phyloP scores from a whole-genome alignment of 2,113 vertebrate genomes.

The Embiotoca jacksoni region DNA sequence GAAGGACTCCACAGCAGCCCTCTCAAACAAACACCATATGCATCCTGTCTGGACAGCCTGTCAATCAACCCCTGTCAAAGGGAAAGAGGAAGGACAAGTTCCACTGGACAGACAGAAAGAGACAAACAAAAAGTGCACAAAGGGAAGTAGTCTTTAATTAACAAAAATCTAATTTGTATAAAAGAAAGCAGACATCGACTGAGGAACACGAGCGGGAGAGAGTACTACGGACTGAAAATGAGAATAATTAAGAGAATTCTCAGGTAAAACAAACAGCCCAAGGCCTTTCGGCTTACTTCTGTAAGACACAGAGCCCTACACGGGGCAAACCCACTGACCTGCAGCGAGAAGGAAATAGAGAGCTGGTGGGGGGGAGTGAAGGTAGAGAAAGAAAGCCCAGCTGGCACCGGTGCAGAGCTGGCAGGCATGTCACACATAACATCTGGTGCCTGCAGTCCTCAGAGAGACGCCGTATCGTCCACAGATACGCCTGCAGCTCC shows the following conservation, averaged over 20 bases:
- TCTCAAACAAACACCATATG: constrained; percentile 25
- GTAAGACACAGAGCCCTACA: constrained; percentile 21
- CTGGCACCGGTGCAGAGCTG: constrained; percentile 45
- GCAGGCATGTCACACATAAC: constrained; percentile 57
- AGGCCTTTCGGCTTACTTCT: constrained; percentile 46
- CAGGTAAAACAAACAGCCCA: constrained; percentile 32
- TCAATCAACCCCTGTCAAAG: constrained; percentile 40
- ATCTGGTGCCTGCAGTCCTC: constrained; percentile 63
- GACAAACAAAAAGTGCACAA: constrained; percentile 15
- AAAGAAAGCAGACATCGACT: constrained; percentile 1
- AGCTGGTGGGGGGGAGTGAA: neutral
- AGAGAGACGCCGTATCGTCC: constrained; percentile 24
- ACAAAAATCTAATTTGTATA: neutral
- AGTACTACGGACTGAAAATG: constrained; percentile 1
- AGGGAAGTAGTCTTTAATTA: neutral
- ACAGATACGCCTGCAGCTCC: constrained; percentile 40
- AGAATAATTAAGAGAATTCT: constrained; percentile 43
- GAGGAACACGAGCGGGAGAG: constrained; percentile 2
- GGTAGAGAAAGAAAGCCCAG: constrained; percentile 44
- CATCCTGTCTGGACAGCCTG: constrained; percentile 37
- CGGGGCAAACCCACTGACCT: constrained; percentile 45
- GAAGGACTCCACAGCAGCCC: constrained; percentile 39
- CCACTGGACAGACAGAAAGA: neutral
- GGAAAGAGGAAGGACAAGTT: constrained; percentile 29
- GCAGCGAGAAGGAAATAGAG: constrained; percentile 19